Conservation (phyloP, 2,888 invertebrate genomes). For the Melangyna quadrimaculata region DNA sequence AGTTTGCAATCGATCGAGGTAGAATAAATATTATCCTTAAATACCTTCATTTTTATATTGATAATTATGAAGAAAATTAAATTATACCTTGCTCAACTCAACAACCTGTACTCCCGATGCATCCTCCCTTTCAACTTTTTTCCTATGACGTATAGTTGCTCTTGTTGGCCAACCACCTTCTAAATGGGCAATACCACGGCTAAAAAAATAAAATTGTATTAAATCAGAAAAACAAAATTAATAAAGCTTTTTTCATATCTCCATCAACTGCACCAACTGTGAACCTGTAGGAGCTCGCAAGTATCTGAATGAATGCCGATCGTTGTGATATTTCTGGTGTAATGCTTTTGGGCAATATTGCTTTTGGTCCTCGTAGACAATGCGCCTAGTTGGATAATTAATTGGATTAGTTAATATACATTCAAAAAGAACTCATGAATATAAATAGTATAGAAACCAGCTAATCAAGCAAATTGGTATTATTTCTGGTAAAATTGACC, state of each 20-base stretch:
- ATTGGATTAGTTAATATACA: neutral
- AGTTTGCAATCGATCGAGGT: conserved; percentile 81
- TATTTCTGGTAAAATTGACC: neutral
- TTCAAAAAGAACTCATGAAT: neutral
- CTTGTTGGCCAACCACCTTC: conserved; percentile 94
- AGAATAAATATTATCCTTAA: neutral
- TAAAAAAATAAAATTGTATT: conserved; percentile 77
- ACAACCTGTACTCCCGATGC: conserved; percentile 86
- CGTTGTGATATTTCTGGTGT: conserved; percentile 96
- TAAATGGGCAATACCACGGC: conserved; percentile 89
- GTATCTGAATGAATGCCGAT: conserved; percentile 90
- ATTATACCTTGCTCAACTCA: conserved; percentile 40
- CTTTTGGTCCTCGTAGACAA: conserved; percentile 94
- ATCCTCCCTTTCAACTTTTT: conserved; percentile 91
- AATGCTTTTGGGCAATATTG: conserved; percentile 96
- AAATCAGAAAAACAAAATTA: conserved; percentile 2
- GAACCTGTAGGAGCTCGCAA: conserved; percentile 97
- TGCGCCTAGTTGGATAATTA: conserved; percentile 84
- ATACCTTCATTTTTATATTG: neutral
- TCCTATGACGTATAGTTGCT: conserved; percentile 87
- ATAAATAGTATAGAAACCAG: neutral
- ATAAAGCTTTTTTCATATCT: conserved; percentile 84
- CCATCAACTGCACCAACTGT: conserved; percentile 95
- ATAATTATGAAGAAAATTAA: neutral
- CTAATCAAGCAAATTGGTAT: neutral